Conservation (phyloP, 2,113 vertebrate species). For the Daphoenositta chrysoptera region DNA sequence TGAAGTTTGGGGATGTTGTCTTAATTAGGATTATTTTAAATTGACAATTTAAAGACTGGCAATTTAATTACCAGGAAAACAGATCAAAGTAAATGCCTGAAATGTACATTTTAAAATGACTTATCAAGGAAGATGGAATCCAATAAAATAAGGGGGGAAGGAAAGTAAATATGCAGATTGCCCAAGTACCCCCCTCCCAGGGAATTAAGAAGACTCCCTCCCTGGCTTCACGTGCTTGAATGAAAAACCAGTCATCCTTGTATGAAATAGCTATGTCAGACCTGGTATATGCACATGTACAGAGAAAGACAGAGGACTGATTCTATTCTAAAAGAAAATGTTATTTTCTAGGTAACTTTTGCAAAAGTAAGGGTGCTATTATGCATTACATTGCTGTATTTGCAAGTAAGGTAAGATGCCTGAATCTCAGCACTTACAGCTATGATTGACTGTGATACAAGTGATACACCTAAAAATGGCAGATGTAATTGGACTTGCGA, state of each 20-base stretch:
- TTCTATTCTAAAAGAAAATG: not conserved
- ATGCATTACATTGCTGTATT: not conserved
- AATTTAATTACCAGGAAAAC: conserved; percentile 50
- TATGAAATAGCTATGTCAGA: not conserved
- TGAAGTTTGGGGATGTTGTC: conserved; percentile 50
- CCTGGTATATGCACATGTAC: not conserved
- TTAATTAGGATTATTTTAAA: conserved; percentile 61
- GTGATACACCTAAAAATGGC: not conserved
- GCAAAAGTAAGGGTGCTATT: not conserved
- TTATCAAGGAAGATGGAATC: conserved; percentile 25
- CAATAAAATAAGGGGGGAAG: not conserved
- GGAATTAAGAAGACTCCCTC: not conserved
- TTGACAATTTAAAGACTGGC: conserved; percentile 20
- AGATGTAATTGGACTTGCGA: not conserved
- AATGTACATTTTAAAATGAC: conserved; percentile 28
- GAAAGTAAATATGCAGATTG: conserved; percentile 3
- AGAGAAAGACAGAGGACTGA: not conserved
- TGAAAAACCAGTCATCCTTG: not conserved
- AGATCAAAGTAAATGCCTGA: conserved; percentile 55
- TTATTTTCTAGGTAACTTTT: not conserved
- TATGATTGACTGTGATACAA: not conserved
- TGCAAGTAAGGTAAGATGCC: not conserved
- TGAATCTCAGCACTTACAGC: not conserved
- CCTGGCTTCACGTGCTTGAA: not conserved
- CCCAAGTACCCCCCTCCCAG: not conserved